Evolutionary conservation across 2,113 vertebrate genomes (phyloP).

Genomic region (Anoura caudifer): DNA sequence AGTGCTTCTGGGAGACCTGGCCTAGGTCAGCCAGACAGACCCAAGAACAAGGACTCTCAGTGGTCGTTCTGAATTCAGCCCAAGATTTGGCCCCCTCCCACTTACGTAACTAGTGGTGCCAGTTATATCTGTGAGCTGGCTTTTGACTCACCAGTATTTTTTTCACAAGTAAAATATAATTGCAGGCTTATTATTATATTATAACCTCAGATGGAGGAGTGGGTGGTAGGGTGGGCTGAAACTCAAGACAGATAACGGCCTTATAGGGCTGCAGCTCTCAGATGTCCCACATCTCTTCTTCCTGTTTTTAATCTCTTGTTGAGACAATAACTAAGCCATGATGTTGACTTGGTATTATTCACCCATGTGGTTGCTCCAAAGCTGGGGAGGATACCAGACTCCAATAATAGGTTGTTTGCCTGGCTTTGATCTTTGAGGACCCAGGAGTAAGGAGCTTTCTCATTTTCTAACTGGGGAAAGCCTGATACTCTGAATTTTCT

Average conservation of each 20-base stretch:
- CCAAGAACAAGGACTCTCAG: accelerated
- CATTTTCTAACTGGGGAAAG: not conserved
- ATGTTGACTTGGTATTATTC: not conserved
- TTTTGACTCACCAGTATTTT: slow-evolving; percentile 61
- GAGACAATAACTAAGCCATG: slow-evolving; percentile 50
- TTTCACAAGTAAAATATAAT: slow-evolving; percentile 69
- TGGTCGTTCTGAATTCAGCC: not conserved
- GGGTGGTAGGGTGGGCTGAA: slow-evolving; percentile 67
- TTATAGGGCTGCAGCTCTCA: not conserved
- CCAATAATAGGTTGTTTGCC: not conserved
- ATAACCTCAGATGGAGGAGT: slow-evolving; percentile 63
- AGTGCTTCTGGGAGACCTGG: not conserved
- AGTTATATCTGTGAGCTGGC: slow-evolving; percentile 47
- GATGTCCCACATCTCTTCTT: slow-evolving; percentile 47
- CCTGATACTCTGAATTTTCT: not conserved
- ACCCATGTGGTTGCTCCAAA: not conserved
- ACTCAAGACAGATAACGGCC: slow-evolving; percentile 57
- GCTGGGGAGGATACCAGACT: not conserved
- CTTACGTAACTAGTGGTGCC: not conserved
- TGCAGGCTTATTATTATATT: slow-evolving; percentile 59
- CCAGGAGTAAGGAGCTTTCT: not conserved
- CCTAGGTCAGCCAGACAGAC: not conserved
- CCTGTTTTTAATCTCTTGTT: slow-evolving; percentile 28
- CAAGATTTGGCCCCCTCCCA: not conserved
- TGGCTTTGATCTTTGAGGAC: not conserved